phyloP scores from a whole-genome alignment of 2,113 vertebrate species.

The Sturnira hondurensis region DNA sequence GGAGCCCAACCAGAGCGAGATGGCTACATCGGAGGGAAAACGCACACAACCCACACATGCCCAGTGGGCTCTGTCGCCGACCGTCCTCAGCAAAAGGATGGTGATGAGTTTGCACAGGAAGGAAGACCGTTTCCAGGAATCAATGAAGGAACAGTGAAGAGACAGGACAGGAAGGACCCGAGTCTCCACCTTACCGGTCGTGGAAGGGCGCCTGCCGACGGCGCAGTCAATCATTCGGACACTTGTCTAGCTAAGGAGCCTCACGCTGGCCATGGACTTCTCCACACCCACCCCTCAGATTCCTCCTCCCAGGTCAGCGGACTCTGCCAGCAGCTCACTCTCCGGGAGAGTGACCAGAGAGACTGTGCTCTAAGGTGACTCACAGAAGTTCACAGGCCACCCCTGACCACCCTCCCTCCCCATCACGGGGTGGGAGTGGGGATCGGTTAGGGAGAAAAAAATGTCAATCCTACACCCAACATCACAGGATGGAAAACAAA shows the following conservation, averaged over 20 bases:
- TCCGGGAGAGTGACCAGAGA: background rate
- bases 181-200: background rate
- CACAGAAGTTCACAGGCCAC: background rate
- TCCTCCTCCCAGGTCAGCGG: background rate
- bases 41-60: background rate
- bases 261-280: background rate
- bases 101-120: constrained; percentile 49
- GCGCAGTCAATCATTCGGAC: background rate
- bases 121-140: constrained; percentile 55
- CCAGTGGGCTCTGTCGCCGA: constrained; percentile 66
- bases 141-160: constrained; percentile 8
- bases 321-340: background rate
- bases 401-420: too few relatives aligned
- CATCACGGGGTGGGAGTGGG: background rate
- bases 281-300: background rate
- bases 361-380: rapidly evolving
- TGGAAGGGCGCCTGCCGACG: background rate
- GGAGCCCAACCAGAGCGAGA: constrained; percentile 70
- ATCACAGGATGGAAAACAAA: background rate
- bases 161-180: background rate
- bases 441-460: background rate
- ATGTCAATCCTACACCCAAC: background rate
- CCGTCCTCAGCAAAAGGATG: constrained; percentile 76
- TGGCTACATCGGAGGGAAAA: constrained; percentile 64
- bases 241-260: background rate